Evolutionary conservation across 2,888 invertebrate species (phyloP).

Genomic region (Troides aeacus): DNA sequence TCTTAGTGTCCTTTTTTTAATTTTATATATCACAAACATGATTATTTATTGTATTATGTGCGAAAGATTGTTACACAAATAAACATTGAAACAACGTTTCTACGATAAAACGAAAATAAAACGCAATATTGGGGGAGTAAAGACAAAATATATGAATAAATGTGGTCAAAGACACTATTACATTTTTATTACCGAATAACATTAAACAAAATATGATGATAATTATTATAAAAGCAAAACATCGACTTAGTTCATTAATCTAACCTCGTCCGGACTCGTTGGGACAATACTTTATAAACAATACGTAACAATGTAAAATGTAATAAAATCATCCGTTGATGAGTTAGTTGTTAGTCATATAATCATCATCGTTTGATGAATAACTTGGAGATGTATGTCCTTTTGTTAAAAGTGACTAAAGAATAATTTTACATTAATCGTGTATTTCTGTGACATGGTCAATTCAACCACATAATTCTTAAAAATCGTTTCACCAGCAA

Average conservation of each 20-base stretch:
- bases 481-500: too few relatives aligned
- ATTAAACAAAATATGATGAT: conserved; percentile 25
- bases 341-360: too few relatives aligned
- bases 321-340: neutral
- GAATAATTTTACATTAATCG: too few relatives aligned
- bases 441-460: too few relatives aligned
- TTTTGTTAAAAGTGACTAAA: too few relatives aligned
- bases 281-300: conserved; percentile 11
- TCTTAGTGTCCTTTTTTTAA: too few relatives aligned
- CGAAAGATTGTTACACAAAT: too few relatives aligned
- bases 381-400: too few relatives aligned
- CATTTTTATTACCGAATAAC: conserved; percentile 22
- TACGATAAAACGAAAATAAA: neutral
- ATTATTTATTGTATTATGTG: too few relatives aligned
- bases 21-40: too few relatives aligned
- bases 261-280: conserved; percentile 19
- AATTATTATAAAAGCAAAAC: conserved; percentile 19
- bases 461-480: too few relatives aligned
- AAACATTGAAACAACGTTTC: neutral
- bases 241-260: conserved; percentile 26
- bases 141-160: neutral
- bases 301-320: conserved; percentile 8
- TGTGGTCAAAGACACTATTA: conserved; percentile 24
- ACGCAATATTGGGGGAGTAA: neutral
- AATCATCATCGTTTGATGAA: too few relatives aligned